These are phyloP conservation scores for Hippocampus guttulatus DNA, from an alignment of 2,113 vertebrate genomes.

Conservation along the genomic window DNA sequence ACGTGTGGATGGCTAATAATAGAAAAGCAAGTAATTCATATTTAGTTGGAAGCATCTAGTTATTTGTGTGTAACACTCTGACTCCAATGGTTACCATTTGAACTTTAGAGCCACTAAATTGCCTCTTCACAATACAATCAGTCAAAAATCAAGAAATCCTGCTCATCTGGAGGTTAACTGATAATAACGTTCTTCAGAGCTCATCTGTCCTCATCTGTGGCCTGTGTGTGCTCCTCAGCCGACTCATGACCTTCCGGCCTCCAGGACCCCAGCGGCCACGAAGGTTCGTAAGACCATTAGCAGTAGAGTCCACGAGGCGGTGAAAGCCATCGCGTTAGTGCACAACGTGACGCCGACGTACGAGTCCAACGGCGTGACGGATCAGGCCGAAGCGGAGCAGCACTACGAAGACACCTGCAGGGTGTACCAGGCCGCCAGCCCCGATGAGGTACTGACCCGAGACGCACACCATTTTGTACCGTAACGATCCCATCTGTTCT, in stretches of 20 bases:
- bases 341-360: conserved; percentile 96
- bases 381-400: conserved; percentile 93
- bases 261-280: conserved; percentile 81
- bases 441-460: conserved; percentile 83
- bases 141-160: background rate
- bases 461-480: background rate
- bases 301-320: conserved; percentile 91
- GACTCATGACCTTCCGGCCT: conserved; percentile 80
- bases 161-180: background rate
- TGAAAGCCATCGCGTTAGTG: conserved; percentile 93
- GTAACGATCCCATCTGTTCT: background rate
- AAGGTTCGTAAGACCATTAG: conserved; percentile 96
- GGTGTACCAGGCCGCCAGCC: conserved; percentile 95
- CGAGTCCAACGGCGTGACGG: conserved; percentile 89
- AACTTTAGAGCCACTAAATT: background rate
- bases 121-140: background rate
- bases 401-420: conserved; percentile 94
- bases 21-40: conserved; percentile 72
- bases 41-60: conserved; percentile 70
- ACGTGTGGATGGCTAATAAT: conserved; percentile 81
- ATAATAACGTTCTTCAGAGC: background rate
- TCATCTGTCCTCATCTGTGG: background rate
- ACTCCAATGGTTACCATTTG: background rate
- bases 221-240: conserved; percentile 62
- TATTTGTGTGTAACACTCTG: conserved; percentile 51